Evolutionary conservation across 2,888 invertebrate genomes (phyloP).

Genomic region (Biston betularia): DNA sequence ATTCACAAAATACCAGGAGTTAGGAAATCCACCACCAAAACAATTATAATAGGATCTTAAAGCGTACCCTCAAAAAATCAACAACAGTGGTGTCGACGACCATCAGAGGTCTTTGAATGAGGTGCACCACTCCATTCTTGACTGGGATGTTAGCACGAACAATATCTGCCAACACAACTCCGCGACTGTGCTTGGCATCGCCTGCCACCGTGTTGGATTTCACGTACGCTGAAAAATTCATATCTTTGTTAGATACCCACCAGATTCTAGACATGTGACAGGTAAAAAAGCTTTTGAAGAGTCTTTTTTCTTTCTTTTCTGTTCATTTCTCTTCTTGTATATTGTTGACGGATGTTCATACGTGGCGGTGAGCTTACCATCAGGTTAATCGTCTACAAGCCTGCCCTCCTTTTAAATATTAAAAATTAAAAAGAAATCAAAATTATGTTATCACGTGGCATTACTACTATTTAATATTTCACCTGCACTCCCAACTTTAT

Average conservation of each 20-base stretch:
- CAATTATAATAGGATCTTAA: background rate
- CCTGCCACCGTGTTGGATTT: constrained; percentile 94
- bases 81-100: constrained; percentile 95
- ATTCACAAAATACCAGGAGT: background rate
- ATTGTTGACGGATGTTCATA: no score
- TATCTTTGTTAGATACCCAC: background rate
- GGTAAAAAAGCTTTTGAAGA: no score
- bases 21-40: constrained; percentile 11
- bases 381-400: no score
- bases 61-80: constrained; percentile 67
- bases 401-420: no score
- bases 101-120: constrained; percentile 96
- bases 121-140: constrained; percentile 96
- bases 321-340: no score
- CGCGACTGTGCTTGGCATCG: constrained; percentile 91
- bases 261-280: background rate
- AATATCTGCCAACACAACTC: constrained; percentile 95
- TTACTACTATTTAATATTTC: no score
- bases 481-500: no score
- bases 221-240: constrained; percentile 89
- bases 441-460: no score
- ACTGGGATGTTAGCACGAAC: constrained; percentile 96
- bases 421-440: no score
- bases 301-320: no score
- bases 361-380: no score